These are phyloP conservation scores for Dallia pectoralis DNA, from an alignment of 2,797 vertebrate species.

Conservation along the genomic window DNA sequence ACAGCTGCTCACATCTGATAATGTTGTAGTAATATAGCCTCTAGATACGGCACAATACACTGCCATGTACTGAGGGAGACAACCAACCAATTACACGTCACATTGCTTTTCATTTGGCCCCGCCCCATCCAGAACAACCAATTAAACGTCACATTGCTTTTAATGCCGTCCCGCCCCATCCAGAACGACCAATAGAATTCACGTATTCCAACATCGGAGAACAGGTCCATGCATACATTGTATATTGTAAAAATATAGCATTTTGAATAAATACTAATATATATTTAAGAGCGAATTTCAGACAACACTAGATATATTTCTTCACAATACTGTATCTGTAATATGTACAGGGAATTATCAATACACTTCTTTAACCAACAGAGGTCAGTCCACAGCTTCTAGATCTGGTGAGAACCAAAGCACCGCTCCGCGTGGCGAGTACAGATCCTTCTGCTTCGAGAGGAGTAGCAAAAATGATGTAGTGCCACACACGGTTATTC, in stretches of 20 bases:
- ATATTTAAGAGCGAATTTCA: constrained; percentile 66
- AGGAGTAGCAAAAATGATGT: constrained; percentile 44
- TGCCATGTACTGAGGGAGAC: constrained; percentile 35
- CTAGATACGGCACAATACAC: constrained; percentile 41
- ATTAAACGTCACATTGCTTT: constrained; percentile 33
- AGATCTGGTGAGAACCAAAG: constrained; percentile 18
- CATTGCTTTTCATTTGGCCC: constrained; percentile 34
- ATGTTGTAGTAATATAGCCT: constrained; percentile 30
- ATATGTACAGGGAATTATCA: constrained; percentile 46
- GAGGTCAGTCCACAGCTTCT: constrained; percentile 9
- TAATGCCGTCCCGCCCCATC: background rate
- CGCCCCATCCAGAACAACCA: constrained; percentile 21
- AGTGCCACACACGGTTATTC: constrained; percentile 11
- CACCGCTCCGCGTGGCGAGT: constrained; percentile 29
- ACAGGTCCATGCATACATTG: constrained; percentile 74
- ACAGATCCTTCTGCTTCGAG: constrained; percentile 5
- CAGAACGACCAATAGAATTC: constrained; percentile 35
- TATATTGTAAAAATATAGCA: constrained; percentile 79
- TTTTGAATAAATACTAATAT: constrained; percentile 79
- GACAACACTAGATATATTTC: constrained; percentile 67
- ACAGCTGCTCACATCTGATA: constrained; percentile 59
- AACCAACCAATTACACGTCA: constrained; percentile 26
- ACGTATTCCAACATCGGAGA: constrained; percentile 51
- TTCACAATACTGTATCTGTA: constrained; percentile 70
- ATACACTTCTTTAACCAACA: background rate